A percentile compares a stretch with the other conserved stretches of the same genome.
Evolutionary conservation across 2,888 invertebrate species (phyloP).

Genomic region (Ceratothoa steindachneri): DNA sequence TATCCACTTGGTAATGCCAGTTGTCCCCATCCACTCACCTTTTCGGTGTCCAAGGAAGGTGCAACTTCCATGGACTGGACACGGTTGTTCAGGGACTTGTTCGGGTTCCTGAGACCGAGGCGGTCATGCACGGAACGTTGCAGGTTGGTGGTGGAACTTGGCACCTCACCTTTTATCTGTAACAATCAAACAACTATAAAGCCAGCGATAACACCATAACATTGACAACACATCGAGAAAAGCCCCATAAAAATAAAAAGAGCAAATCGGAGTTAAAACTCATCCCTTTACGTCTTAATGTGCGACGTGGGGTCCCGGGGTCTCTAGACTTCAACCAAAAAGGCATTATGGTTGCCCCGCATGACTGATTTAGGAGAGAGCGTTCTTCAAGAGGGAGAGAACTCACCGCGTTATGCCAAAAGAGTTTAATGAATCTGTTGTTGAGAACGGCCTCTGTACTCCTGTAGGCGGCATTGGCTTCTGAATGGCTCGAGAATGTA

Average conservation of each 20-base stretch:
- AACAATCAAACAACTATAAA: background rate
- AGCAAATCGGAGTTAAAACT: too few relatives aligned
- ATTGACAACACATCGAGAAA: background rate
- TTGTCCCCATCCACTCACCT: too few relatives aligned
- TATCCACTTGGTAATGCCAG: too few relatives aligned
- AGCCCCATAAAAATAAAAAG: too few relatives aligned
- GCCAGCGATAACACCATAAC: too few relatives aligned
- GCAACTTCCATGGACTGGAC: conserved; percentile 35
- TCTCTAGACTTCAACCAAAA: too few relatives aligned
- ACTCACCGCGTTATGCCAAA: conserved; percentile 72
- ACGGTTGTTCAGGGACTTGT: conserved; percentile 50
- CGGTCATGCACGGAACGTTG: conserved; percentile 57
- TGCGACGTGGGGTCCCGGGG: too few relatives aligned
- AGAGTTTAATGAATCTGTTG: conserved; percentile 95
- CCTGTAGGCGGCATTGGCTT: conserved; percentile 90
- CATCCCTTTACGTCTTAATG: too few relatives aligned
- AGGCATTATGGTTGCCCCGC: too few relatives aligned
- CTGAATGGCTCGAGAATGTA: conserved; percentile 81
- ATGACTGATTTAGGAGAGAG: too few relatives aligned
- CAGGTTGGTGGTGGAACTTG: background rate
- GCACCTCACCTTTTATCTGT: background rate
- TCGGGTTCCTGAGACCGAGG: conserved; percentile 53
- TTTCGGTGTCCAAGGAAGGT: conserved; percentile 44
- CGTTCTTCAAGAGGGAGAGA: too few relatives aligned
- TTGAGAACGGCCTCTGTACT: conserved; percentile 96